Evolutionary conservation across 2,113 vertebrate species (phyloP).

Genomic region (Phylloscopus trochilus): DNA sequence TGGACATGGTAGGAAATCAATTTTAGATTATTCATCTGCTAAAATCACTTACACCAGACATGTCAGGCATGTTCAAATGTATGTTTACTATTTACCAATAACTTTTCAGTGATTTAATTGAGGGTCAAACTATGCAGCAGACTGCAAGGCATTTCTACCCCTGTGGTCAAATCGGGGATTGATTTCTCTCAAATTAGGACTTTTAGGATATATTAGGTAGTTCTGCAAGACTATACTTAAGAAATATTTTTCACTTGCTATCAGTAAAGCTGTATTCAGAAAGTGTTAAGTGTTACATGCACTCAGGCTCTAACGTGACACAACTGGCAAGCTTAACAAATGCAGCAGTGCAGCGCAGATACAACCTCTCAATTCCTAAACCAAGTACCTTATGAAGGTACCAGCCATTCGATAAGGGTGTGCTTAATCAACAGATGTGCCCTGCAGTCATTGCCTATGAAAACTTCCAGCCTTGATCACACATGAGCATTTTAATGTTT

Average conservation of each 20-base stretch:
- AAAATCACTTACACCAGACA: not conserved
- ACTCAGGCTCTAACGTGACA: not conserved
- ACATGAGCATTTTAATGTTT: not conserved
- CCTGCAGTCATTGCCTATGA: not conserved
- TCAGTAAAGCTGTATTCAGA: not conserved
- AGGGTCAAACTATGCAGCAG: not conserved
- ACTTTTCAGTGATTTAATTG: not conserved
- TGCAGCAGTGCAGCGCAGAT: not conserved
- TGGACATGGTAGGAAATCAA: not conserved
- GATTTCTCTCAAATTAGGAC: not conserved
- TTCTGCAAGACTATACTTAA: not conserved
- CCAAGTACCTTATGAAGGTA: not conserved
- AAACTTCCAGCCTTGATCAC: not conserved
- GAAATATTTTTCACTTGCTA: not conserved
- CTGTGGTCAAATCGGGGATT: not conserved
- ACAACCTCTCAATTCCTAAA: not conserved
- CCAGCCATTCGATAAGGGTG: not conserved
- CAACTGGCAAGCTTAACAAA: not conserved
- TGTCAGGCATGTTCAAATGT: fast-evolving
- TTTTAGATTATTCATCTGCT: not conserved
- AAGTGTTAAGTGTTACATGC: not conserved
- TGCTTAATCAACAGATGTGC: not conserved
- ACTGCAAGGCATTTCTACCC: not conserved
- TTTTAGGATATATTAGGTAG: not conserved
- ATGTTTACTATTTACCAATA: not conserved